Percentiles rank a stretch among this genome's conserved stretches.
phyloP scores from a whole-genome alignment of 2,113 vertebrate genomes.

The Eudyptes chrysolophus region DNA sequence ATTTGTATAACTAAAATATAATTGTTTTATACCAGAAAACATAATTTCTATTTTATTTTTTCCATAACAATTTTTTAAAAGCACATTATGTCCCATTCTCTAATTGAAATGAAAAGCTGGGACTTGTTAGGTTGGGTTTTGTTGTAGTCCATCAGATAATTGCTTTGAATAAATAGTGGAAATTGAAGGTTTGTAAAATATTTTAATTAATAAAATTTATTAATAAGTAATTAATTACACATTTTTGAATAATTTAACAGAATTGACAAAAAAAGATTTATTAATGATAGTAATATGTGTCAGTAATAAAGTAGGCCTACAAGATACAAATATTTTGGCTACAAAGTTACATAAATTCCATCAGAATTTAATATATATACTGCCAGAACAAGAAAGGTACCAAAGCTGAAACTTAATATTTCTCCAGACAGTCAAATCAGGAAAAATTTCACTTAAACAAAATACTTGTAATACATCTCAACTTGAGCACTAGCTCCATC shows the following conservation, averaged over 20 bases:
- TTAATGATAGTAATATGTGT: neutral
- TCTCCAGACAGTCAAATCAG: neutral
- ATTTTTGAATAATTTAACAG: neutral
- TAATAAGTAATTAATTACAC: neutral
- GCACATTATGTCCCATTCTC: neutral
- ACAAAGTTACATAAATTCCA: neutral
- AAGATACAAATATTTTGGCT: neutral
- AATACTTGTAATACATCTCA: neutral
- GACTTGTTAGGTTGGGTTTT: neutral
- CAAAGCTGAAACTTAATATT: neutral
- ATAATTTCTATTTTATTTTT: neutral
- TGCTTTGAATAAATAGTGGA: neutral
- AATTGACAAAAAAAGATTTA: neutral
- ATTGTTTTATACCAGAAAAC: neutral
- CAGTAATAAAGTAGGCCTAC: neutral
- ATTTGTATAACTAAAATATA: neutral
- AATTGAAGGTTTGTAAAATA: neutral
- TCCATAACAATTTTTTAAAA: neutral
- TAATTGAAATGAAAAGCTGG: neutral
- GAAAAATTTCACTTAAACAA: neutral
- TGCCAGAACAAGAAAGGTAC: neutral
- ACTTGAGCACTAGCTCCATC: neutral
- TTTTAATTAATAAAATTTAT: neutral
- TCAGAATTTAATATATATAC: neutral
- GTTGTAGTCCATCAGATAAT: neutral